These are phyloP conservation scores for Meriones psammophilus DNA, from an alignment of 2,797 vertebrate species.

Conservation along the genomic window DNA sequence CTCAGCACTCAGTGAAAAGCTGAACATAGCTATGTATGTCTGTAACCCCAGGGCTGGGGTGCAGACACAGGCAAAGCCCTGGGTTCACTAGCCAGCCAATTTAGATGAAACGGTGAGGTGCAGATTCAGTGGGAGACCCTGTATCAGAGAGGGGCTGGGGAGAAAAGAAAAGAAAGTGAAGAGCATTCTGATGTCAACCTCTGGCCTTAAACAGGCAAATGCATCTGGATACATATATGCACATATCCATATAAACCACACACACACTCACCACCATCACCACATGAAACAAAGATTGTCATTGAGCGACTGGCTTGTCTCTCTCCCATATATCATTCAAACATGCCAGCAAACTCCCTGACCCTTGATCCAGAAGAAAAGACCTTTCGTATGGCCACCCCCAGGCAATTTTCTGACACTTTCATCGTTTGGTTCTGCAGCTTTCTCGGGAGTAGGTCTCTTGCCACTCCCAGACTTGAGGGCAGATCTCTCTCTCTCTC, in stretches of 20 bases:
- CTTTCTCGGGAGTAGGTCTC: background rate
- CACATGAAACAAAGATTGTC: background rate
- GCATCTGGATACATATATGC: background rate
- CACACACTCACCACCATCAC: background rate
- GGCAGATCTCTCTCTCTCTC: background rate
- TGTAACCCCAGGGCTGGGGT: background rate
- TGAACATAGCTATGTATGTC: background rate
- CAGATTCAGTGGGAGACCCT: background rate
- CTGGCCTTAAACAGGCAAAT: background rate
- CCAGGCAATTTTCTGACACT: background rate
- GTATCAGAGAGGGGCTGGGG: background rate
- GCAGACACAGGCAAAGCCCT: background rate
- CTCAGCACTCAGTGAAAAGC: background rate
- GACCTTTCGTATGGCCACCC: background rate
- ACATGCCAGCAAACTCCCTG: background rate
- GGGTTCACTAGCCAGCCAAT: background rate
- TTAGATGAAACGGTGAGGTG: background rate
- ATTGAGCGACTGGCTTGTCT: background rate
- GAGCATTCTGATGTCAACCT: background rate
- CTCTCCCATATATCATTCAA: background rate
- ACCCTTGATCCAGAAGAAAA: background rate
- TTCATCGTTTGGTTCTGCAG: background rate
- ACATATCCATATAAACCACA: background rate
- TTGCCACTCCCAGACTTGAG: background rate
- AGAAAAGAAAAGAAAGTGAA: background rate